Evolutionary conservation across 2,888 invertebrate species (phyloP).

Genomic region (Aquatica leii): DNA sequence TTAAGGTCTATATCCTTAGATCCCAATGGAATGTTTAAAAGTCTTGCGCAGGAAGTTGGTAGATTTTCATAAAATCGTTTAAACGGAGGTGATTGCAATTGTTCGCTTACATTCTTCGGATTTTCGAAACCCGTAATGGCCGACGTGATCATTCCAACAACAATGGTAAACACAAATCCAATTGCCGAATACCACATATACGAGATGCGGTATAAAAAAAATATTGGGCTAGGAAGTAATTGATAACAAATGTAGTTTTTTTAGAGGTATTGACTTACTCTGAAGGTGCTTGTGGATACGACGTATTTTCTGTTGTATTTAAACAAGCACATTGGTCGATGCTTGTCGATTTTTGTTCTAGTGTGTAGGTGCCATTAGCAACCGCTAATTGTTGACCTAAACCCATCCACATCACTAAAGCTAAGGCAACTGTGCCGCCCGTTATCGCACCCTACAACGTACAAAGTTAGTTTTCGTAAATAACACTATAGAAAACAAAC

Average conservation of each 20-base stretch:
- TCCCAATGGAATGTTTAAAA: constrained; percentile 47
- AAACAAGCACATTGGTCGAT: constrained; percentile 62
- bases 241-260: too few species aligned
- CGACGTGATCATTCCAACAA: constrained; percentile 79
- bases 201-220: constrained; percentile 74
- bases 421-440: constrained; percentile 69
- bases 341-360: constrained; percentile 62
- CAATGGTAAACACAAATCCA: constrained; percentile 76
- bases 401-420: constrained; percentile 70
- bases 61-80: constrained; percentile 64
- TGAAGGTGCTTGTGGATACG: not conserved
- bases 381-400: constrained; percentile 72
- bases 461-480: too few species aligned
- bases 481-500: constrained; percentile 57
- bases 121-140: constrained; percentile 70
- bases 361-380: constrained; percentile 57
- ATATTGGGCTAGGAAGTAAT: constrained; percentile 48
- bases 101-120: constrained; percentile 70
- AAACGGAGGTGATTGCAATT: constrained; percentile 74
- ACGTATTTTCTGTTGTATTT: constrained; percentile 15
- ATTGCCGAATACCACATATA: constrained; percentile 92
- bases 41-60: constrained; percentile 62
- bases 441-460: constrained; percentile 70
- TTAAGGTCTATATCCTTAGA: constrained; percentile 40
- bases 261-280: too few species aligned